Percentiles rank a stretch among this genome's conserved stretches.
These are phyloP conservation scores for Tetrao urogallus DNA, from an alignment of 2,113 vertebrate species.

Conservation along the genomic window DNA sequence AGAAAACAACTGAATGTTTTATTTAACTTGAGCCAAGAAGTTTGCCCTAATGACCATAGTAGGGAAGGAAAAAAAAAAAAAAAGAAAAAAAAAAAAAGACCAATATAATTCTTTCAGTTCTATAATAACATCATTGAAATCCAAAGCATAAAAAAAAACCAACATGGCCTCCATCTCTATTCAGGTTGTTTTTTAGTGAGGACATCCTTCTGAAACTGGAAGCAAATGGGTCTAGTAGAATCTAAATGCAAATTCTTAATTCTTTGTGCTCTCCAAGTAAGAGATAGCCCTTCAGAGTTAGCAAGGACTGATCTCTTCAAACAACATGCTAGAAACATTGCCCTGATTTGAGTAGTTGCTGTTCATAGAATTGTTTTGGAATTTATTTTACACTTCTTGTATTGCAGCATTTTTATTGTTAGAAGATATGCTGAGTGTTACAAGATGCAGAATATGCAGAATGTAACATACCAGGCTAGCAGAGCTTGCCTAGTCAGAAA, in stretches of 20 bases:
- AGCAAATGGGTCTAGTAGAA: not conserved
- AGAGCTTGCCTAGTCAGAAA: not conserved
- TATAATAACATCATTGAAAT: constrained; percentile 10
- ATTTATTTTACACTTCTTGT: not conserved
- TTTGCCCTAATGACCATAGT: constrained; percentile 23
- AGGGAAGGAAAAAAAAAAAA: not conserved
- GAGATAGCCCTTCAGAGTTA: not conserved
- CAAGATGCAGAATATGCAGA: not conserved
- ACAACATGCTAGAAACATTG: not conserved
- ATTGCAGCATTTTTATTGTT: not conserved
- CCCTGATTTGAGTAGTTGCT: not conserved
- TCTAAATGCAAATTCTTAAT: not conserved
- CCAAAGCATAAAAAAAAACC: not conserved
- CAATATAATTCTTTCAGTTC: not conserved
- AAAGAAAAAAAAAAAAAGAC: too few relatives aligned
- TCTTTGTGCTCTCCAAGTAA: rapidly evolving
- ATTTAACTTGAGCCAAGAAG: constrained; percentile 47
- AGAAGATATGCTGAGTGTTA: not conserved
- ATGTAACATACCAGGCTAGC: not conserved
- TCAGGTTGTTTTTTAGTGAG: not conserved
- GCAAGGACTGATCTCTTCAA: not conserved
- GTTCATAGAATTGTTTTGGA: not conserved
- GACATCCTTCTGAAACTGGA: not conserved
- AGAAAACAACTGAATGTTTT: constrained; percentile 51
- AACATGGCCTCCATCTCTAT: not conserved